Conservation (phyloP, 2,797 vertebrate species). For the Lithobates pipiens region DNA sequence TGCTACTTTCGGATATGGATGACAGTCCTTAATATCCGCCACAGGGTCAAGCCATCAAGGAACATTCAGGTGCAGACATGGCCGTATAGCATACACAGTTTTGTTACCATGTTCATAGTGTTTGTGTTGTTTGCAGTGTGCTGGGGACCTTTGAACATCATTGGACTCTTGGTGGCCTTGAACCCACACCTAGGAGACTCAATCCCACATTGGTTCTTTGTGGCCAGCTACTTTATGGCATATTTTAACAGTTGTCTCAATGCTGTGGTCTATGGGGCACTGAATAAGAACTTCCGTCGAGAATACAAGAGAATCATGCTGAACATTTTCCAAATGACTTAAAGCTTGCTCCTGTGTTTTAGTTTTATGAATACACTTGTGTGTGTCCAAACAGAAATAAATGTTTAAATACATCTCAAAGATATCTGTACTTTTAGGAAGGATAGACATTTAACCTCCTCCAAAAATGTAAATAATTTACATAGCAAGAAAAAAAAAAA, state of each 20-base stretch:
- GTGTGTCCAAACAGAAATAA: not conserved
- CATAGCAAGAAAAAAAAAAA: too few species aligned
- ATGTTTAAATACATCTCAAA: not conserved
- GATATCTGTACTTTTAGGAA: not conserved
- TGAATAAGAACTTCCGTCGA: conserved; percentile 86
- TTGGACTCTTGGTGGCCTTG: conserved; percentile 82
- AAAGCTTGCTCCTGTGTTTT: conserved; percentile 61
- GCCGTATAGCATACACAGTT: conserved; percentile 83
- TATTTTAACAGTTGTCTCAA: conserved; percentile 89
- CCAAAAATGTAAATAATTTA: too few species aligned
- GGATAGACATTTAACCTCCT: too few species aligned
- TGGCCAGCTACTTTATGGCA: conserved; percentile 86
- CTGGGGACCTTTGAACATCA: conserved; percentile 86
- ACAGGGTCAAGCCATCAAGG: conserved; percentile 77
- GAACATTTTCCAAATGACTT: conserved; percentile 78
- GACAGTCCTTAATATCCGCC: conserved; percentile 80
- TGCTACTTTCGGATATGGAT: conserved; percentile 88
- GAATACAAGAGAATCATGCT: conserved; percentile 86
- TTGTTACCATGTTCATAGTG: conserved; percentile 87
- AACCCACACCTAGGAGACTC: conserved; percentile 73
- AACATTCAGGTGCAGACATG: conserved; percentile 76
- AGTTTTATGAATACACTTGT: not conserved
- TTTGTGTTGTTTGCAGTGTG: conserved; percentile 86
- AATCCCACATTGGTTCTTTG: conserved; percentile 85
- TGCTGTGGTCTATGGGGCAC: conserved; percentile 81